Evolutionary conservation across 2,113 vertebrate species (phyloP).

Genomic region (Alethe castanea): DNA sequence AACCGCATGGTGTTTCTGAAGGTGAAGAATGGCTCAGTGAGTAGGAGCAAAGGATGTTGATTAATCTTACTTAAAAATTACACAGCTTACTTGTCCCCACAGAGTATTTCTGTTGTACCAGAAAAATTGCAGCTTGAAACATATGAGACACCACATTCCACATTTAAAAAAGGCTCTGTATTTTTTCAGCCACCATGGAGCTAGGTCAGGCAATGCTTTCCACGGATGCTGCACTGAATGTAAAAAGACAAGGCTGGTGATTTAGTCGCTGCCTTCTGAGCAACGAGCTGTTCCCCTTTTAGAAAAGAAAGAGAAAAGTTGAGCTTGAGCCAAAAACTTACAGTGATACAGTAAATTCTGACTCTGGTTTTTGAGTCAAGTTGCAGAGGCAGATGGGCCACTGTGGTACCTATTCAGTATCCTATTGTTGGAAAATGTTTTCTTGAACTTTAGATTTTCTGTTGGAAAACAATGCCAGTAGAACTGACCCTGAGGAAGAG

Average conservation of each 20-base stretch:
- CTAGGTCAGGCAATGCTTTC: background rate
- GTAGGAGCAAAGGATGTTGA: background rate
- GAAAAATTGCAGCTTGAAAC: background rate
- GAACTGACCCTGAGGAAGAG: background rate
- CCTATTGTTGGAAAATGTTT: background rate
- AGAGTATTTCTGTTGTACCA: background rate
- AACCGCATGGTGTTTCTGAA: background rate
- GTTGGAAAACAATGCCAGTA: background rate
- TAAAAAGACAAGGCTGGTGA: background rate
- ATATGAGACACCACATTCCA: background rate
- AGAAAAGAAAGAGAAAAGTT: background rate
- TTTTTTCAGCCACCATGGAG: background rate
- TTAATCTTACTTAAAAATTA: conserved; percentile 18
- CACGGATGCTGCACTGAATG: background rate
- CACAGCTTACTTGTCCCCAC: background rate
- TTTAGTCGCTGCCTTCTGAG: background rate
- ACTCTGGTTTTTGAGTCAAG: background rate
- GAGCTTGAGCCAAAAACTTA: background rate
- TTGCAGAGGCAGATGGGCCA: background rate
- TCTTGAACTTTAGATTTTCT: background rate
- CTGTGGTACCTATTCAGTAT: background rate
- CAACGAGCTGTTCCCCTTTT: background rate
- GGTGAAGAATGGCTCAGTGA: background rate
- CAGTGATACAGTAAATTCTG: background rate
- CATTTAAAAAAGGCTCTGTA: background rate